These are phyloP conservation scores for Sporophila hypoxantha DNA, from an alignment of 2,113 vertebrate species.

Conservation along the genomic window DNA sequence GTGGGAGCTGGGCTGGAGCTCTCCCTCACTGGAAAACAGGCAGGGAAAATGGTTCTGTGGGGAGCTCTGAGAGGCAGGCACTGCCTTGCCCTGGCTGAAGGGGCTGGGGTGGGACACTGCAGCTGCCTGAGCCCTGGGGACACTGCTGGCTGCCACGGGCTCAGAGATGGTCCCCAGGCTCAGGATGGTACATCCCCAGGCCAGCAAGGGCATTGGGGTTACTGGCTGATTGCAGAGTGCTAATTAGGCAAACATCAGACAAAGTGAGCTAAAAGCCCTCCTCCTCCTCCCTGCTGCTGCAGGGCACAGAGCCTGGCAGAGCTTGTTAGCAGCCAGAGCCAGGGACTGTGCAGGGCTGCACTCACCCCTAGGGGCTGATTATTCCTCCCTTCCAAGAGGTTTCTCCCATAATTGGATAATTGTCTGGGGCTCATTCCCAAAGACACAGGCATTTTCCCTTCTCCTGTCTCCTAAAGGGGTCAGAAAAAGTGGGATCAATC, in stretches of 20 bases:
- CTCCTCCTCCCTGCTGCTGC: slow-evolving; percentile 13
- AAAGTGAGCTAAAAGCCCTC: background rate
- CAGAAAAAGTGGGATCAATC: background rate
- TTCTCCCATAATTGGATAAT: slow-evolving; percentile 38
- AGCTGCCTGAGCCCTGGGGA: background rate
- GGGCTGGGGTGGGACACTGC: fast-evolving
- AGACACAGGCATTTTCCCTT: background rate
- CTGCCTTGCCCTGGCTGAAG: background rate
- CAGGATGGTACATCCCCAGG: background rate
- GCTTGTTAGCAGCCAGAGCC: slow-evolving; percentile 7
- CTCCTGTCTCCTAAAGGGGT: background rate
- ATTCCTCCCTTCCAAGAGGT: slow-evolving; percentile 14
- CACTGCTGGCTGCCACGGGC: background rate
- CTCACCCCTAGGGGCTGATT: slow-evolving; percentile 7
- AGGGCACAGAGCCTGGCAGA: background rate
- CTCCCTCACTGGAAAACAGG: background rate
- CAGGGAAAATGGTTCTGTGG: background rate
- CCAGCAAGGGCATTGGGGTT: background rate
- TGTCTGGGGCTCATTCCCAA: background rate
- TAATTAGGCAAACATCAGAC: slow-evolving; percentile 35
- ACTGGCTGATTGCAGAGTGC: background rate
- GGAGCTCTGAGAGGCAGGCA: background rate
- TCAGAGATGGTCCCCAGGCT: background rate
- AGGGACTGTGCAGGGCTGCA: background rate
- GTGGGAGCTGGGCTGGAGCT: background rate